Evolutionary conservation across 2,113 vertebrate genomes (phyloP), one percentile per base, ranked within the genome.

Genomic region (Cepphus grylle): DNA sequence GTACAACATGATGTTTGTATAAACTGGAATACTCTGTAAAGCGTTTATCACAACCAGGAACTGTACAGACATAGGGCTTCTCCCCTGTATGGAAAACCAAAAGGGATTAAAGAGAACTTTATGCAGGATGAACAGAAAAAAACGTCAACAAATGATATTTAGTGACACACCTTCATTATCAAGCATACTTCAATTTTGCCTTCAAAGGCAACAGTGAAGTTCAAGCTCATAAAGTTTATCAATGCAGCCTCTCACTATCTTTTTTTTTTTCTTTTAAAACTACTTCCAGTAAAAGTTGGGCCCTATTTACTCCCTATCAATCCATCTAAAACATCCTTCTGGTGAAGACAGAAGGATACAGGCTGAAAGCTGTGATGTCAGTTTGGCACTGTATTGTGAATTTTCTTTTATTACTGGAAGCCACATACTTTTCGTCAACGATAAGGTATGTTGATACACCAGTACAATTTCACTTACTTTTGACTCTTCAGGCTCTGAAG

Each of bases 1-100:
- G 99, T 92, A 99, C 99, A 67, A 99, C 99, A 55, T 99, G 99
- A 96, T 99, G 99, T 96, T 99, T 99, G 96, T 99, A 99, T 89
- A 99, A 98, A 98, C 99, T 99, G 95, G 99, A 99, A 97, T 99
- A 99, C 94, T 99, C 99, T 23, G 99, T 99, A 97, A 99, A 99
- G 86, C 99, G 99, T 97, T 99, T 99, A 90, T 99, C 99, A 97
- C 99, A 99, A 34, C 99, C 99, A 78, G 99, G 99, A 85, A 99
- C 99, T 47, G 99, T 99, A 97, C 99, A 99, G 81, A 99, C 99
- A n/a, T 99, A 99, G 8, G 99, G 99, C 96, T 99, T 99, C 98
- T 99, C 99, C 59, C 99, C 99, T 99, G 95, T 40, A 83, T 0
- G 42, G 63, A 81, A 95, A 92, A 94, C 77, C 6, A 94, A 65